Percentiles rank a stretch among this genome's conserved stretches.
phyloP scores from a whole-genome alignment of 2,113 vertebrate species.

The Brachyhypopomus occidentalis region DNA sequence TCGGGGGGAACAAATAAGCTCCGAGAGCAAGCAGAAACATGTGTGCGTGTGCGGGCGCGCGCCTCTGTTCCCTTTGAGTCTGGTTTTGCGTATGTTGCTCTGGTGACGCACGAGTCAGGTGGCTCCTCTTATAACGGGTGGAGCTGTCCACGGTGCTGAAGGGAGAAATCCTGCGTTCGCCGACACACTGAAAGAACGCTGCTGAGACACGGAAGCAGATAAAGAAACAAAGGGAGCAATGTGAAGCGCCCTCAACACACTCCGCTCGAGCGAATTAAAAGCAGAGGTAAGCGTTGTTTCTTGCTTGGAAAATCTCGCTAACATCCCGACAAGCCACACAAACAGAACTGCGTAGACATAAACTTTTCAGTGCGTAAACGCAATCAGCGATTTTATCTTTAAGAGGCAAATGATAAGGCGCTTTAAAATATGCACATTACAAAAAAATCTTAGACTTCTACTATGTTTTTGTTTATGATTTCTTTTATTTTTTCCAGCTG shows the following conservation, averaged over 20 bases:
- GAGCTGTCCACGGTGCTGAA: conserved; percentile 81
- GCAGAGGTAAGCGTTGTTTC: conserved; percentile 71
- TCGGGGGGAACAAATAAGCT: background rate
- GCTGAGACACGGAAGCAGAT: background rate
- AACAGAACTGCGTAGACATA: background rate
- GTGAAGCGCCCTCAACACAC: conserved; percentile 53
- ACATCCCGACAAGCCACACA: background rate
- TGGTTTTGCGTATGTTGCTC: conserved; percentile 55
- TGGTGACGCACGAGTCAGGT: conserved; percentile 74
- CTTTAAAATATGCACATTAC: too few relatives aligned
- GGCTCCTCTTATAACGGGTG: conserved; percentile 67
- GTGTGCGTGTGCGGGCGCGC: background rate
- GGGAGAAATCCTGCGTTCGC: conserved; percentile 51
- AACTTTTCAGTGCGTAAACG: background rate
- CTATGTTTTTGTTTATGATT: too few relatives aligned
- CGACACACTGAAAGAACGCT: conserved; percentile 21
- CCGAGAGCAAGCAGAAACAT: background rate
- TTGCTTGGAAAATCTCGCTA: background rate
- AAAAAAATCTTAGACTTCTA: too few relatives aligned
- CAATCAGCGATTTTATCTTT: too few relatives aligned
- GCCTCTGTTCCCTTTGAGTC: background rate
- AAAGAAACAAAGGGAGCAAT: conserved; percentile 39
- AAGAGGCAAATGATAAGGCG: too few relatives aligned
- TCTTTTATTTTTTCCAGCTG: too few relatives aligned
- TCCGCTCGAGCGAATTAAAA: conserved; percentile 51